Base-by-base conservation (phyloP, 2,797 vertebrate genomes). In the Karalla daura region DNA sequence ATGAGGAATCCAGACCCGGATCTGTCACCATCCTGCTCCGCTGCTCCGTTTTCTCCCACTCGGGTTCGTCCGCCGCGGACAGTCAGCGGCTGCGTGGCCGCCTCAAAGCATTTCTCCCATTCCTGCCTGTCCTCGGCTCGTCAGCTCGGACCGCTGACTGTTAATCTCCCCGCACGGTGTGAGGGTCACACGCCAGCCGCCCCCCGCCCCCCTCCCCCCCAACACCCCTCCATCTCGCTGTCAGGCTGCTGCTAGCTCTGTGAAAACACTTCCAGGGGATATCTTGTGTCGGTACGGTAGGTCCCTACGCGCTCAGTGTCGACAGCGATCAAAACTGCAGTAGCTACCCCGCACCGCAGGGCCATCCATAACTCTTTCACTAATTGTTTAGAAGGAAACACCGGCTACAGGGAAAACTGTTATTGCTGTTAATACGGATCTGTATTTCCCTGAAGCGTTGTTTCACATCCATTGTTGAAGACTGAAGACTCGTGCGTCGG, bases 1-100 rank as follows among this genome's bases (percentile, higher is more conserved):
- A 89, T 76, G 86, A 87, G 79, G 83, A 86, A 83, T 86, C 84
- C 88, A 89, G 84, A 84, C 60, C 44, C 60, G 17, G 81, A 78
- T 59, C 66, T 45, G 44, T 84, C 83, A 76, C 67, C 64, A 9
- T 81, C 70, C 59, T 25, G 47, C 65, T 63, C 45, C 9, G 56
- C 46, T 41, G 63, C 62, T 8, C 35, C 49, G 21, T 46, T 75
- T 53, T 51, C 70, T 68, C 67, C 17, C 13, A 10, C 41, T 53
- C 5, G 2, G 1, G 23, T 70, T 79, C 46, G 17, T 36, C 41
- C 33, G 8, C 61, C 73, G 69, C 54, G 4, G 25, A 20, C 44
- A 3, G 72, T 50, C 66, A 23, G 71, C 13, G 81, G 81, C 50
- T 47, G 73, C 63, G 78, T 52, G 74, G 73, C 75, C 80, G 37